Conservation (phyloP, 2,113 vertebrate species). For the Progne subis region DNA sequence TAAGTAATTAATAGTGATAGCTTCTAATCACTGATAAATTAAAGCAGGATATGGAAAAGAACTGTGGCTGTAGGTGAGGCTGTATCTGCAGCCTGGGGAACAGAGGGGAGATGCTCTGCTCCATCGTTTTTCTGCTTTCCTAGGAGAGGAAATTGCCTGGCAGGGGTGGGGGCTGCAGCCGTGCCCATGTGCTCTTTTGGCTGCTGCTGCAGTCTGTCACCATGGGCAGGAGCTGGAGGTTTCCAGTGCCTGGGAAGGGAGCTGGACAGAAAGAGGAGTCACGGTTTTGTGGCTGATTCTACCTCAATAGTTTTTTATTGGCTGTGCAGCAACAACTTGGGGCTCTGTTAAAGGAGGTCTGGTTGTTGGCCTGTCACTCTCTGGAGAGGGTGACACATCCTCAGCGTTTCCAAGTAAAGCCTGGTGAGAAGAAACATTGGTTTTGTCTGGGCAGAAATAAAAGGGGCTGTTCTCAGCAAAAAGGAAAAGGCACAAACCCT, state of each 20-base stretch:
- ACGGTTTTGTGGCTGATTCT: conserved; percentile 29
- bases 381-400: conserved; percentile 41
- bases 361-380: conserved; percentile 50
- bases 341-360: conserved; percentile 37
- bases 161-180: neutral
- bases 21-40: neutral
- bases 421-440: conserved; percentile 2
- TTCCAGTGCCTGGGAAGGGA: conserved; percentile 41
- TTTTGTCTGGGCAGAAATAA: conserved; percentile 33
- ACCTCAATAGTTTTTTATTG: conserved; percentile 56
- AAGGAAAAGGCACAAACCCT: conserved; percentile 20
- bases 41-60: neutral
- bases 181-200: neutral
- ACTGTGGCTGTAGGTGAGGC: neutral
- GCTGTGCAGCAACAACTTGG: conserved; percentile 36
- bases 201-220: neutral
- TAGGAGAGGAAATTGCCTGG: neutral
- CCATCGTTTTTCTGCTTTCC: neutral
- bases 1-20: neutral
- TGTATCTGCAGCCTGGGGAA: neutral
- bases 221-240: neutral
- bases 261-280: conserved; percentile 28
- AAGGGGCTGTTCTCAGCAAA: neutral
- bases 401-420: conserved; percentile 32
- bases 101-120: neutral